phyloP scores from a whole-genome alignment of 2,797 vertebrate genomes.

The Dendrocincla tyrannina region DNA sequence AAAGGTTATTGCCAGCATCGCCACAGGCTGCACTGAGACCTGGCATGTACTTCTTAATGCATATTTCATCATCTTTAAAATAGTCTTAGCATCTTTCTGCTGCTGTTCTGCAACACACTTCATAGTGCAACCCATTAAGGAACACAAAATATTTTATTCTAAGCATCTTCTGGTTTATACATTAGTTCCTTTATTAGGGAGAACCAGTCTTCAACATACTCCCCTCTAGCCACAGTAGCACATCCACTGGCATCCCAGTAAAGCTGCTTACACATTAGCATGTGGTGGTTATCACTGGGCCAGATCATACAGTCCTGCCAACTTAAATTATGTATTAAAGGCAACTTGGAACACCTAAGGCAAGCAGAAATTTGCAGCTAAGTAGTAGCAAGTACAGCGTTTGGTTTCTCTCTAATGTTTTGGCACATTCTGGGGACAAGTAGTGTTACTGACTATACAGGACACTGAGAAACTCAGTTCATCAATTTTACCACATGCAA shows the following conservation, averaged over 20 bases:
- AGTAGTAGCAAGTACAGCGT: neutral
- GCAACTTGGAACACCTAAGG: neutral
- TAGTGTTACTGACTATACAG: neutral
- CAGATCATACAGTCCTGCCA: neutral
- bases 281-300: neutral
- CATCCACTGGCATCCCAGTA: neutral
- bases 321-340: neutral
- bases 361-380: neutral
- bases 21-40: accelerated
- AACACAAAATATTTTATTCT: neutral
- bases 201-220: neutral
- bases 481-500: neutral
- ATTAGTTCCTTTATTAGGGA: neutral
- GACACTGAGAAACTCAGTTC: neutral
- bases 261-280: neutral
- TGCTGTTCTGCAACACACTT: neutral
- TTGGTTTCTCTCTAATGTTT: neutral
- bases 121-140: neutral
- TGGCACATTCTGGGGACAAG: neutral
- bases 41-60: accelerated
- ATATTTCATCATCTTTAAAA: neutral
- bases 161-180: neutral
- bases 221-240: too few species aligned
- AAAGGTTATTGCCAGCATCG: neutral
- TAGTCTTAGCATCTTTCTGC: neutral